Evolutionary conservation across 2,888 invertebrate species (phyloP), one percentile per base, ranked within the genome.

Genomic region (Opisthograptis luteolata): DNA sequence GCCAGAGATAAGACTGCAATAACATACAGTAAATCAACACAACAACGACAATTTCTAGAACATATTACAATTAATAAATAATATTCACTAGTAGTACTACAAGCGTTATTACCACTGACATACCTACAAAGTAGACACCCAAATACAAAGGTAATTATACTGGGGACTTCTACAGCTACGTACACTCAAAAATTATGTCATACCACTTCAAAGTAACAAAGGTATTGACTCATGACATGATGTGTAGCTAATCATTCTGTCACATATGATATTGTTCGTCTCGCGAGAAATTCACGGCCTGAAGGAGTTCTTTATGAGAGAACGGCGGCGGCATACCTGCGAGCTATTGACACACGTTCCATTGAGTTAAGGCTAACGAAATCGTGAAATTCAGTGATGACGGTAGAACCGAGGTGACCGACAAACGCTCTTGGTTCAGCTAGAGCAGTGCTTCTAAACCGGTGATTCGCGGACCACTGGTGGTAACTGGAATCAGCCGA

Each of bases 191-290:
- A 7, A n/a, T 22, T 22, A 30, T n/a, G 14, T 30, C 14, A 14
- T 30, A 9, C 27, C 9, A 7, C 0, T 19, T 13, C 31, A 15
- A 19, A 34, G 2, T 6, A 2, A 19, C 14, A 10, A 10, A 25
- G 3, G 22, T 47, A 42, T 40, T 50, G 45, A 47, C 34, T 47
- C 25, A 44, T 17, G n/a, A 34, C 24, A 44, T 17, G n/a, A 34
- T 19, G 45, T 44, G 45, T 42, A 30, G 8, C 49, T 40, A 47
- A 60, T 53, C 58, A 44, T 39, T 40, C 44, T 49, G 43, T 45
- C 49, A 36, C 46, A 34, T 46, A 25, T 14, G 9, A 9, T 12
- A 46, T 46, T 46, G 46, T 46, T 39, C 22, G 10, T 5, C 34
- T 19, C 8, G 17, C 27, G 14, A 36, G 35, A 35, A 14, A 20